A percentile compares a stretch with the other conserved stretches of the same genome.
phyloP scores from a whole-genome alignment of 37 sponge, comb jelly and placozoan genomes.

The Theonella swinhoei region DNA sequence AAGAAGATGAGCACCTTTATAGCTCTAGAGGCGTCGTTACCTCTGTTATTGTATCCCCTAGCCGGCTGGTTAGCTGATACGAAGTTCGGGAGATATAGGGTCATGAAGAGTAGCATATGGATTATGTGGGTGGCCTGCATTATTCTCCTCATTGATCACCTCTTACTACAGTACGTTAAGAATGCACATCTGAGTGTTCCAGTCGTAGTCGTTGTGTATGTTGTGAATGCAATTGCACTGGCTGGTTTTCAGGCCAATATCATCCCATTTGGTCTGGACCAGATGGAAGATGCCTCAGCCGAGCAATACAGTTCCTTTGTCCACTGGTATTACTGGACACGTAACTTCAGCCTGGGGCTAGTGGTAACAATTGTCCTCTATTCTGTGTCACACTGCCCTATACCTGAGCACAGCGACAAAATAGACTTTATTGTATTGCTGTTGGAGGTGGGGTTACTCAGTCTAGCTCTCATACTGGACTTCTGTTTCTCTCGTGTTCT shows the following conservation, averaged over 20 bases:
- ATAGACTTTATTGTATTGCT: not conserved
- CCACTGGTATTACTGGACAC: constrained; percentile 69
- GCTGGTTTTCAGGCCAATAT: constrained; percentile 55
- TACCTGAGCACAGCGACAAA: not conserved
- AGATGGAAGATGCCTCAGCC: constrained; percentile 50
- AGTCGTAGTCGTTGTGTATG: not conserved
- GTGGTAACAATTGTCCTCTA: not conserved
- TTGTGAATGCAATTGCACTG: constrained; percentile 38
- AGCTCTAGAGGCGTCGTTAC: not conserved
- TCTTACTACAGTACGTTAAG: not conserved
- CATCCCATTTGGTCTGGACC: constrained; percentile 65
- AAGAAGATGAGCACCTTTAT: not conserved
- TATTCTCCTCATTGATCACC: not conserved
- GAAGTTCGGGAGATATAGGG: constrained; percentile 47
- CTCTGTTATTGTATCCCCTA: constrained; percentile 37
- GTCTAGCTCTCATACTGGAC: constrained; percentile 28
- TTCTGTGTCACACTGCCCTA: not conserved
- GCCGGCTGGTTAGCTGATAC: constrained; percentile 69
- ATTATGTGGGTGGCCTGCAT: constrained; percentile 31
- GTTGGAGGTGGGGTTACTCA: constrained; percentile 1
- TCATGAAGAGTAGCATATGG: constrained; percentile 38
- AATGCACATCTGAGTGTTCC: not conserved
- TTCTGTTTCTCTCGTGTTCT: constrained; percentile 28
- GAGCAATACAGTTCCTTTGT: constrained; percentile 51
- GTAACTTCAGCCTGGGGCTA: constrained; percentile 18